These are phyloP conservation scores for Sisor rabdophorus DNA, from an alignment of 2,113 vertebrate species.

Conservation along the genomic window DNA sequence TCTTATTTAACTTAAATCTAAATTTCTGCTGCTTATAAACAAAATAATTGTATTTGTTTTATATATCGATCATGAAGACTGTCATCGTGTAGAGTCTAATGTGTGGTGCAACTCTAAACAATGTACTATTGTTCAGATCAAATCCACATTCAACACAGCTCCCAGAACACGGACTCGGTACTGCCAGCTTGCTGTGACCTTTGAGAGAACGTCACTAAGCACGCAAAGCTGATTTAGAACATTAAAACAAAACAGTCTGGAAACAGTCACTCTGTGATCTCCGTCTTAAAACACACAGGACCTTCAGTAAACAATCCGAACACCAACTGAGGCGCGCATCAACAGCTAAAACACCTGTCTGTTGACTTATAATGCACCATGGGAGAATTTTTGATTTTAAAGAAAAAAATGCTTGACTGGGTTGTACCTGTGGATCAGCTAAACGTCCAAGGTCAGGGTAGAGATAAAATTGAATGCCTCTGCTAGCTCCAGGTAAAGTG, in stretches of 20 bases:
- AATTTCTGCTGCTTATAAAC: too few species aligned
- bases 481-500: conserved; percentile 64
- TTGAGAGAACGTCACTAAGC: conserved; percentile 11
- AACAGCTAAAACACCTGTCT: not conserved
- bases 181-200: conserved; percentile 3
- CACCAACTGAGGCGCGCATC: not conserved
- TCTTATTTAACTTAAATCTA: too few species aligned
- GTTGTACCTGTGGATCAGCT: conserved; percentile 63
- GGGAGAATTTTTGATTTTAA: not conserved
- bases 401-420: not conserved
- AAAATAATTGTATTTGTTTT: not conserved
- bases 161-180: too few species aligned
- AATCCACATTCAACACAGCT: not conserved
- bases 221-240: conserved; percentile 4
- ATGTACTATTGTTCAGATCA: not conserved
- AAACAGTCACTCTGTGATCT: conserved; percentile 1
- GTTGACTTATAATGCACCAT: conserved; percentile 4
- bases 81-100: not conserved
- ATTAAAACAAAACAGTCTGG: conserved; percentile 13
- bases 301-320: conserved; percentile 10
- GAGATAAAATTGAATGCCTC: conserved; percentile 67
- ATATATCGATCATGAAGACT: too few species aligned
- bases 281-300: conserved; percentile 3
- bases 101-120: not conserved
- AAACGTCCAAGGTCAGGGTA: conserved; percentile 64